These are phyloP conservation scores for Chloroclysta siterata DNA, from an alignment of 2,888 invertebrate genomes.

Conservation along the genomic window DNA sequence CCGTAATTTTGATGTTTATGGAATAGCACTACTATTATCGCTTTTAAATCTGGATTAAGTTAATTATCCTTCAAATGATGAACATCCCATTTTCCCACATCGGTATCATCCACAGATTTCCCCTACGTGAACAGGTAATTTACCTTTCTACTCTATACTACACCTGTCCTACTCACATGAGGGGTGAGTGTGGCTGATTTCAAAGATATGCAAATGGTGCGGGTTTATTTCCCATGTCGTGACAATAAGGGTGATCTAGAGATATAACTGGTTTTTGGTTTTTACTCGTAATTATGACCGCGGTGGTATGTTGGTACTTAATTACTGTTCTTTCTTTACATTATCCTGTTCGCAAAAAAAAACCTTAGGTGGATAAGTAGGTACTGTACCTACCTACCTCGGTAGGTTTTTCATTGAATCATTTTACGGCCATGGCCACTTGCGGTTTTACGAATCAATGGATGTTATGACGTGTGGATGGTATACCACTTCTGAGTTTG, in stretches of 20 bases:
- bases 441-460: not conserved
- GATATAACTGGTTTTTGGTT: constrained; percentile 9
- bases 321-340: too few relatives aligned
- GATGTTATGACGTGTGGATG: not conserved
- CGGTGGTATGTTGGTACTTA: not conserved
- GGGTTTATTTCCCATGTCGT: constrained; percentile 28
- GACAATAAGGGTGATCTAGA: constrained; percentile 23
- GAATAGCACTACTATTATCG: too few relatives aligned
- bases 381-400: not conserved
- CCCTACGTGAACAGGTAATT: too few relatives aligned
- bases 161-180: not conserved
- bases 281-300: too few relatives aligned
- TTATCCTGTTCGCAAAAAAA: too few relatives aligned
- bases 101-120: too few relatives aligned
- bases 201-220: constrained; percentile 20
- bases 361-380: too few relatives aligned
- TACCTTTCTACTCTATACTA: not conserved
- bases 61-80: too few relatives aligned
- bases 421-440: not conserved
- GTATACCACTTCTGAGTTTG: too few relatives aligned
- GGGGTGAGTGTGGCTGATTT: constrained; percentile 4
- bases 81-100: too few relatives aligned
- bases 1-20: too few relatives aligned
- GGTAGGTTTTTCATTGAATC: not conserved
- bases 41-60: too few relatives aligned